Percentiles rank a stretch among this genome's conserved stretches.
These are phyloP conservation scores for Phortica variegata DNA, from an alignment of 1,140 invertebrate genomes.

Conservation along the genomic window DNA sequence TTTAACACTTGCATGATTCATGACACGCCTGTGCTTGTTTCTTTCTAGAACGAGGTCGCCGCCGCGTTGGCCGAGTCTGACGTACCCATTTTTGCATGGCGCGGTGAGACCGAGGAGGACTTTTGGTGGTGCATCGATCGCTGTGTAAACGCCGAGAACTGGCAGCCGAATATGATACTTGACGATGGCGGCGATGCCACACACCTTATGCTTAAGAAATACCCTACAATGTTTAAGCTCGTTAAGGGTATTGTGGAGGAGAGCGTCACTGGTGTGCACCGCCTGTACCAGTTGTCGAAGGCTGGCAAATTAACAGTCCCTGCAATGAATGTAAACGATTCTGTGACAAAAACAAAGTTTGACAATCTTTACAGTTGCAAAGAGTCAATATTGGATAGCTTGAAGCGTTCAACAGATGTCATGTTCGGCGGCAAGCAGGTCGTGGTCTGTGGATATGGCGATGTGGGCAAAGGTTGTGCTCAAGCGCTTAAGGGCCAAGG, in stretches of 20 bases:
- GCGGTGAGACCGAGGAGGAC: slow-evolving; percentile 94
- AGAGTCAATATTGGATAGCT: slow-evolving; percentile 54
- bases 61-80: slow-evolving; percentile 92
- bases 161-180: slow-evolving; percentile 99
- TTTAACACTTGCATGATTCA: too few relatives aligned
- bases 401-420: slow-evolving; percentile 68
- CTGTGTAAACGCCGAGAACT: slow-evolving; percentile 86
- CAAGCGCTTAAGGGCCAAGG: slow-evolving; percentile 93
- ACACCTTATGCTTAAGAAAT: slow-evolving; percentile 95
- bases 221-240: slow-evolving; percentile 91
- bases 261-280: slow-evolving; percentile 95
- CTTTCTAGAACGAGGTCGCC: slow-evolving; percentile 86
- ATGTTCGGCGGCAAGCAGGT: slow-evolving; percentile 99
- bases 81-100: slow-evolving; percentile 91
- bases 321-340: slow-evolving; percentile 99
- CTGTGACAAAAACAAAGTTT: slow-evolving; percentile 98
- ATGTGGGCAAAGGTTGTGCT: slow-evolving; percentile 97
- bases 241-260: slow-evolving; percentile 98
- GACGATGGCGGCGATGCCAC: slow-evolving; percentile 98
- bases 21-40: too few relatives aligned
- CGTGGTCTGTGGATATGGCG: slow-evolving; percentile 94
- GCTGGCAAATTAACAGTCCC: slow-evolving; percentile 93
- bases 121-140: slow-evolving; percentile 99
- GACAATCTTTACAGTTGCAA: slow-evolving; percentile 69
- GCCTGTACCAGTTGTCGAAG: slow-evolving; percentile 94